Base-by-base conservation (phyloP, 2,888 invertebrate genomes). In the Scaptomyza tumidula region DNA sequence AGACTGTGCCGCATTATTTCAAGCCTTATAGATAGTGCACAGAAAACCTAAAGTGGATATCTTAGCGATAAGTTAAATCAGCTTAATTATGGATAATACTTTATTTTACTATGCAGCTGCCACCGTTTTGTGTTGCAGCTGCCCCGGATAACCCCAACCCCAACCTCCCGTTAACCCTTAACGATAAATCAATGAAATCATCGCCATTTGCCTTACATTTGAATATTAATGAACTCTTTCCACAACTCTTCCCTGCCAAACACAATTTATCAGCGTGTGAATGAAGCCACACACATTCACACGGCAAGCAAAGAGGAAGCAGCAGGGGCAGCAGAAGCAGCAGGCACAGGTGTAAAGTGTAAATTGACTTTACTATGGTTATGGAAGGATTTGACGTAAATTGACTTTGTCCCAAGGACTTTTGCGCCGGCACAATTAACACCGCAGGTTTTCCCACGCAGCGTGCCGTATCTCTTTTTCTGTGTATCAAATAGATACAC, bases 361-460 rank as follows among this genome's bases (percentile, higher is more conserved):
- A 86, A 85, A 75, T 77, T 80, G 78, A 72, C 83, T 84, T 80
- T 75, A 62, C 74, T 78, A 58, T 64, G 39, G 50, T 16, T 3
- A 41, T 41, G 41, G 35, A 71, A 84, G 86, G 84, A 87, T 82
- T 75, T 61, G 59, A 61, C 31, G 24, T 24, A 49, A 56, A 66
- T 62, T 71, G 53, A 49, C 63, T 55, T 45, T 45, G 58, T 0
- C 56, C 39, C 72, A 78, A 76, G 80, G 73, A 74, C 72, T 70
- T 58, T 60, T 35, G 54, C 55, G 57, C 55, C 63, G 55, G 74
- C 66, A 82, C 84, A 90, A 90, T 90, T 90, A 90, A 88, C 90
- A 88, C 89, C 68, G 67, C 72, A 61, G 75, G 63, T 62, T 86
- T 86, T 90, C 90, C 90, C 90, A 90, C 90, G 89, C 79, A 62